Base-by-base conservation (phyloP, 1,140 invertebrate genomes). In the Onthophagus taurus region DNA sequence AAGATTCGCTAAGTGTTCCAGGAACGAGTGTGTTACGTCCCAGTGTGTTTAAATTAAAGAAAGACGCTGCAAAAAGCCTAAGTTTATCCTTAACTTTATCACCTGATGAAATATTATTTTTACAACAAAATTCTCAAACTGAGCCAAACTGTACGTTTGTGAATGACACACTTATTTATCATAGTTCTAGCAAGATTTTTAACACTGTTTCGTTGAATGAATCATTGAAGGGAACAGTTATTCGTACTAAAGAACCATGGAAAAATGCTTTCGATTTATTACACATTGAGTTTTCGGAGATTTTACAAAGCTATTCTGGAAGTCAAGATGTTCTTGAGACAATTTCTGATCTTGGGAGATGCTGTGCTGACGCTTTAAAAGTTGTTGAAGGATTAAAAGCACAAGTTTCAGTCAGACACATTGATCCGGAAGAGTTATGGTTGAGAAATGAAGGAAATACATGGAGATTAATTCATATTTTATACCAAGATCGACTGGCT, bases 381-480 rank as follows among this genome's bases (percentile, higher is more conserved):
- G 66, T 69, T 44, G 66, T 71, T 57, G 62, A 58, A 60, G 69
- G 57, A 55, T 55, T 54, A 48, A 68, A 55, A 51, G 64, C 50
- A 31, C 68, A 54, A 52, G 66, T 51, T 49, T 64, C 51, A 51
- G 12, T 23, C 4, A 55, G 43, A 52, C 68, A 46, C 65, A 59
- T 66, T 65, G 47, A 66, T 65, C 46, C 68, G 64, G 57, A 65
- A 62, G 66, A 71, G 41, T 61, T 62, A 17, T 78, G 81, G 74
- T 57, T 89, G 3, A 76, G 81, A 44, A 80, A 83, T 58, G 90
- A 95, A 61, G 73, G 82, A 31, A 86, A 90, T 57, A 90, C 84
- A 4, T 94, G 90, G 90, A 74, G 85, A 50, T 68, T 95, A 20
- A 53, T 93, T 6, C 74, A 80, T 51, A 82, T 80, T 47, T 64